Base-by-base conservation (phyloP, 2,888 invertebrate genomes). In the Hoplodrina ambigua region DNA sequence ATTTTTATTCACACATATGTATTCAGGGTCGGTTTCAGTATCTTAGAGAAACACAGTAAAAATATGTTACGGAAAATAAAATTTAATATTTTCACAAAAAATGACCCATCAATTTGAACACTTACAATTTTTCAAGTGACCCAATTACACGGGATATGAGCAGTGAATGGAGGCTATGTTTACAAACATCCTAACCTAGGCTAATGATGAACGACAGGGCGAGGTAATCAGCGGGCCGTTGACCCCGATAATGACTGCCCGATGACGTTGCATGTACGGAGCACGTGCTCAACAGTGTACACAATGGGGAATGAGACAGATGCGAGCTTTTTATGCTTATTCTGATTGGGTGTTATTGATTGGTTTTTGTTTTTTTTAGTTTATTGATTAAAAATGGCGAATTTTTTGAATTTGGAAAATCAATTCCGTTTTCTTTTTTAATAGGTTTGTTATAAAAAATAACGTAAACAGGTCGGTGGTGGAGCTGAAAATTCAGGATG, bases 131-230 rank as follows among this genome's bases (percentile, higher is more conserved):
- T 75, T 82, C 75, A 72, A 75, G 81, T 91, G 90, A 89, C 90
- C 92, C 88, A 90, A 92, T 91, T 92, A 87, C 88, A 89, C 87
- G 87, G 88, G 88, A 90, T 90, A 86, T 87, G 92, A 89, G 87
- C 86, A 86, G 82, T 92, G 91, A 93, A 93, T 92, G 91, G 89
- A 88, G 89, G 90, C 89, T 88, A 90, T 96, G 96, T 96, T 96
- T 96, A 95, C 95, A 95, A 95, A 95, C 94, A 94, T 93, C 93
- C 94, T 95, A 95, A 96, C 96, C 96, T 96, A 96, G 95, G 95
- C 93, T 95, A 96, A 96, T 95, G 94, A 94, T 94, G 93, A 95
- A 92, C 92, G 95, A 93, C 94, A 95, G 94, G 94, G 94, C 94
- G 86, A 91, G 94, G 94, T 94, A 95, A 95, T 95, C 95, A 95